Conservation (phyloP, 2,113 vertebrate genomes). For the Bambusicola thoracicus region DNA sequence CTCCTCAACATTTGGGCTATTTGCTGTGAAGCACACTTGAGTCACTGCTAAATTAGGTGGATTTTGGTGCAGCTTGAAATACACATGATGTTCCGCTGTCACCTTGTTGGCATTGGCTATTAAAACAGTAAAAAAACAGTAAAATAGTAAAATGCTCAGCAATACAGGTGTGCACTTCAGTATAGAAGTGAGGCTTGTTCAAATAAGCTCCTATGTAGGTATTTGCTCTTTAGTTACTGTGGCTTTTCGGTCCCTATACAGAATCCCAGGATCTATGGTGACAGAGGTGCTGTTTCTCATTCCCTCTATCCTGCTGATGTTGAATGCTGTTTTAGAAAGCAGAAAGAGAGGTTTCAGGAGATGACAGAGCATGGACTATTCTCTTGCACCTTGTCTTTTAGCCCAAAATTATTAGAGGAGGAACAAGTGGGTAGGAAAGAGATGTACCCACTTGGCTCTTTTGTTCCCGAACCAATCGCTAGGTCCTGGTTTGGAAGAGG, state of each 20-base stretch:
- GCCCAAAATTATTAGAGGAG: neutral
- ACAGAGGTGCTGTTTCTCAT: neutral
- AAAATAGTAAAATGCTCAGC: neutral
- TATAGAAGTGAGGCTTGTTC: neutral
- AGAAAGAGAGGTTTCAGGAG: neutral
- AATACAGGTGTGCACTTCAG: neutral
- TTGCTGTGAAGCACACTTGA: slow-evolving; percentile 44
- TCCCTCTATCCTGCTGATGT: neutral
- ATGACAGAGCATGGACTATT: neutral
- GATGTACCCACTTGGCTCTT: neutral
- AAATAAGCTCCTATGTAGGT: neutral
- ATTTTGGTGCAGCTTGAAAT: neutral
- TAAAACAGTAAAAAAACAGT: neutral
- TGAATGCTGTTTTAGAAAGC: neutral
- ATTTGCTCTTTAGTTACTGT: neutral
- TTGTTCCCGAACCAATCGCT: neutral
- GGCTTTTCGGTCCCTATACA: neutral
- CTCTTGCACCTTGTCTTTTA: neutral
- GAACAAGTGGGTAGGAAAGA: neutral
- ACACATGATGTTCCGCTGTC: neutral
- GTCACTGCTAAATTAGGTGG: neutral
- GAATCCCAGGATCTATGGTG: neutral
- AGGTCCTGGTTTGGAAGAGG: neutral
- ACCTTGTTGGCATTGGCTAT: neutral
- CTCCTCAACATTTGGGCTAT: neutral